These are phyloP conservation scores for Allophyes oxyacanthae DNA, from an alignment of 2,888 invertebrate species.

Conservation along the genomic window DNA sequence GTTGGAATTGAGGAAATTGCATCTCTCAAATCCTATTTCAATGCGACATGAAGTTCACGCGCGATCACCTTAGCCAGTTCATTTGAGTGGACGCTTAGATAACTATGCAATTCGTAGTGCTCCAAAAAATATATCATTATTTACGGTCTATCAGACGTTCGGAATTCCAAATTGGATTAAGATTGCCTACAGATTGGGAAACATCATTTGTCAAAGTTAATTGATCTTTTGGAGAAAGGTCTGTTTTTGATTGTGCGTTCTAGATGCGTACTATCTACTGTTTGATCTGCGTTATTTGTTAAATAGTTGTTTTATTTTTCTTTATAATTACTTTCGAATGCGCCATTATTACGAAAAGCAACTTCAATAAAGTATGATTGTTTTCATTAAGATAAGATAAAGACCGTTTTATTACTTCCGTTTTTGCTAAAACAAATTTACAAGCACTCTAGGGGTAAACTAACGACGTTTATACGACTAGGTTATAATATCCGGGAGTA, in stretches of 20 bases:
- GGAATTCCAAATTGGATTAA: conserved; percentile 53
- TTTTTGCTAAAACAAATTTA: not conserved
- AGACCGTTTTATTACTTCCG: not conserved
- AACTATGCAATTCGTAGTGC: conserved; percentile 35
- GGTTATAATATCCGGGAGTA: too few species aligned
- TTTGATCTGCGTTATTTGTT: conserved; percentile 27
- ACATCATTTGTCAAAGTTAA: conserved; percentile 51
- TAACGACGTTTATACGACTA: not conserved
- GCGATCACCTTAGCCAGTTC: conserved; percentile 62
- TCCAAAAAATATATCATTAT: conserved; percentile 40
- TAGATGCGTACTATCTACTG: conserved; percentile 25
- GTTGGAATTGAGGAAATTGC: conserved; percentile 78
- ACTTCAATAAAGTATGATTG: too few species aligned
- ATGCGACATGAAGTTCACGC: conserved; percentile 63
- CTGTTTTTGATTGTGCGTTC: conserved; percentile 31
- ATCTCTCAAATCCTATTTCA: conserved; percentile 76
- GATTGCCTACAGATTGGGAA: conserved; percentile 41
- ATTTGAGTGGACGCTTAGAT: conserved; percentile 50
- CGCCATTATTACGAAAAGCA: not conserved
- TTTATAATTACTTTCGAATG: conserved; percentile 22
- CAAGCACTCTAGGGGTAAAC: not conserved
- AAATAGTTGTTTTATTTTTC: conserved; percentile 9
- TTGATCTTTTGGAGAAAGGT: conserved; percentile 50
- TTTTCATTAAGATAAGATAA: too few species aligned
- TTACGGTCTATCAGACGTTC: conserved; percentile 40